phyloP scores from a whole-genome alignment of 1,140 invertebrate species.

The Drosophila micromelanica region DNA sequence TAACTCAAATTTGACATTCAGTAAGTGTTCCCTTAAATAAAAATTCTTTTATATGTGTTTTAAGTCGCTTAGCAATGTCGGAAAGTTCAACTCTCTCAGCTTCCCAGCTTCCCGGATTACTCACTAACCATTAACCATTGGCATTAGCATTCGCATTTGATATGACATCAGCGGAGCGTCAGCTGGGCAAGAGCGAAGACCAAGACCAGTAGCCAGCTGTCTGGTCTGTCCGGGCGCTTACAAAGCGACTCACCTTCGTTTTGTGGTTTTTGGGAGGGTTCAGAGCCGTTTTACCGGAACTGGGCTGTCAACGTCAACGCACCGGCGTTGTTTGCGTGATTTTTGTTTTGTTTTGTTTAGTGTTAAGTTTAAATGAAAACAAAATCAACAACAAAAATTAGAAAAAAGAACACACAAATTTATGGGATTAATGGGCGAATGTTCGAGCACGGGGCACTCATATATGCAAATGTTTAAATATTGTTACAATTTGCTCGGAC shows the following conservation, averaged over 20 bases:
- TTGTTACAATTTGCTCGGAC: constrained; percentile 70
- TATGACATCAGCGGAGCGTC: constrained; percentile 40
- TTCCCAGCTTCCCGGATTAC: not conserved
- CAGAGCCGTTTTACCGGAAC: constrained; percentile 39
- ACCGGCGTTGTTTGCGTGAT: constrained; percentile 32
- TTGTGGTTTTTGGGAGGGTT: constrained; percentile 22
- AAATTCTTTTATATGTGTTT: too few relatives aligned
- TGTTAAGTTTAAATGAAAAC: constrained; percentile 32
- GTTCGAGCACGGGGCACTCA: constrained; percentile 25
- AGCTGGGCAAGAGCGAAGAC: constrained; percentile 10
- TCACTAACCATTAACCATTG: not conserved
- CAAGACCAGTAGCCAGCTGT: constrained; percentile 40
- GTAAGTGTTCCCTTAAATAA: too few relatives aligned
- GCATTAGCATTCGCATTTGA: not conserved
- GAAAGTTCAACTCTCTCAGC: constrained; percentile 24
- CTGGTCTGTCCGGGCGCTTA: not conserved
- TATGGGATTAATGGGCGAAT: constrained; percentile 44
- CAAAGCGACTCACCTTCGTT: constrained; percentile 45
- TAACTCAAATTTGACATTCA: too few relatives aligned
- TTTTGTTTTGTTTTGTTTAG: constrained; percentile 33
- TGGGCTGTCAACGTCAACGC: constrained; percentile 40
- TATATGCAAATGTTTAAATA: constrained; percentile 43
- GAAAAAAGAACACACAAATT: constrained; percentile 31
- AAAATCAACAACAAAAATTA: constrained; percentile 9
- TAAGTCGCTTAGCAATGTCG: constrained; percentile 5